Evolutionary conservation across 2,888 invertebrate genomes (phyloP), one percentile per base, ranked within the genome.

Genomic region (Clunio marinus): DNA sequence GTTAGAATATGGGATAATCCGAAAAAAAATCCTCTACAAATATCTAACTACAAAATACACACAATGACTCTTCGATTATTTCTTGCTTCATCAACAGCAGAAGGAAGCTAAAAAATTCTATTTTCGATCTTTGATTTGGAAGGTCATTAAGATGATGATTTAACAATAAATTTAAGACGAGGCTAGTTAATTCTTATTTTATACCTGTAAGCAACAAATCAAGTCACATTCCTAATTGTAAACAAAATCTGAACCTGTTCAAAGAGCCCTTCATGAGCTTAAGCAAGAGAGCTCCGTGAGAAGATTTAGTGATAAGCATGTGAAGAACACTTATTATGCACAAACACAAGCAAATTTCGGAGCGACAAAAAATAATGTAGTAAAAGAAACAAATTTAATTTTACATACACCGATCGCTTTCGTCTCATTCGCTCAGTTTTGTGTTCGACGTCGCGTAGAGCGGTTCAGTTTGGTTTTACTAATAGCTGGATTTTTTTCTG

Each of bases 401-500:
- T 22, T n/a, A 51, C 51, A 51, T 17, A 37, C 20, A 45, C 46
- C n/a, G 46, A 45, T 65, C 63, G 46, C 60, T 24, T 13, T 51
- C n/a, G 51, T 17, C 17, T 51, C 22, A 22, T 46, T 13, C 46
- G 28, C 63, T 65, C 63, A 65, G 63, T 65, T 65, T 65, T 17
- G 46, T 27, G 24, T 65, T 41, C 46, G 63, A 65, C 22, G 15
- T 65, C 28, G 28, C 20, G 15, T 45, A 15, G 28, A 46, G 27
- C 63, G 28, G 63, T 65, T 65, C 46, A 27, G 13, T 62, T 41
- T 22, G 27, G n/a, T 10, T 25, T n/a, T 46, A 13, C 20, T 22
- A 22, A 32, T 65, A 3, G 46, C 27, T 10, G 20, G 35, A 24
- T 41, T 37, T 41, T 62, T 62, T 62, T 62, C 46, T 46, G 13